Conservation (phyloP, 2,113 vertebrate species). For the Aptenodytes patagonicus region DNA sequence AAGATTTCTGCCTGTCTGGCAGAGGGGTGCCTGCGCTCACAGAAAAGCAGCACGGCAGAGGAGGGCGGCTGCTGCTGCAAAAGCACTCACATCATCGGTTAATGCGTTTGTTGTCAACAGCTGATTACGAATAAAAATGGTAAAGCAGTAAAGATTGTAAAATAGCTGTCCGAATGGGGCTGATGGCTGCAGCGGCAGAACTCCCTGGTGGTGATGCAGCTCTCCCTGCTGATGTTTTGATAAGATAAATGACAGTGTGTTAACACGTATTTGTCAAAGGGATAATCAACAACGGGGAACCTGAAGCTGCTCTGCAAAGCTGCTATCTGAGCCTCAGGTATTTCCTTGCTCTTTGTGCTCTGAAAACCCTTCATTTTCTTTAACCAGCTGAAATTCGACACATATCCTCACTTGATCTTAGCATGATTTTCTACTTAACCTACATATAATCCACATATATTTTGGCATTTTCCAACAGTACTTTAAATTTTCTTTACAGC, state of each 20-base stretch:
- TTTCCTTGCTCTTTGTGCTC: neutral
- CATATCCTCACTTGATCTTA: neutral
- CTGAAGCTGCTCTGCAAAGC: neutral
- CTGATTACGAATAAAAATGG: constrained; percentile 13
- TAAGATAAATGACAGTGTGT: constrained; percentile 50
- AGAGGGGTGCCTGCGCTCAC: neutral
- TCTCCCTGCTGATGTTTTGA: constrained; percentile 51
- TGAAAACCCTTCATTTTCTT: neutral
- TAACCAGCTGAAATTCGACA: neutral
- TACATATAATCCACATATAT: neutral
- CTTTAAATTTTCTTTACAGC: neutral
- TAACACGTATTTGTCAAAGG: constrained; percentile 21
- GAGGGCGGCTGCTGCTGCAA: neutral
- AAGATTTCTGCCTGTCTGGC: neutral
- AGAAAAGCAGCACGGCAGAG: neutral
- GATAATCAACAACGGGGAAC: constrained; percentile 12
- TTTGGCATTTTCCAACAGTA: neutral
- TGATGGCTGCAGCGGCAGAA: neutral
- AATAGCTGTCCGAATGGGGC: neutral
- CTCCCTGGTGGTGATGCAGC: neutral
- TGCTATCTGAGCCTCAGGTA: neutral
- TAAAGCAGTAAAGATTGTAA: neutral
- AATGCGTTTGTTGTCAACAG: neutral
- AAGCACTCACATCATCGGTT: neutral
- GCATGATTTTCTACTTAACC: neutral